Conservation (phyloP, 2,888 invertebrate species). For the Leucania comma region DNA sequence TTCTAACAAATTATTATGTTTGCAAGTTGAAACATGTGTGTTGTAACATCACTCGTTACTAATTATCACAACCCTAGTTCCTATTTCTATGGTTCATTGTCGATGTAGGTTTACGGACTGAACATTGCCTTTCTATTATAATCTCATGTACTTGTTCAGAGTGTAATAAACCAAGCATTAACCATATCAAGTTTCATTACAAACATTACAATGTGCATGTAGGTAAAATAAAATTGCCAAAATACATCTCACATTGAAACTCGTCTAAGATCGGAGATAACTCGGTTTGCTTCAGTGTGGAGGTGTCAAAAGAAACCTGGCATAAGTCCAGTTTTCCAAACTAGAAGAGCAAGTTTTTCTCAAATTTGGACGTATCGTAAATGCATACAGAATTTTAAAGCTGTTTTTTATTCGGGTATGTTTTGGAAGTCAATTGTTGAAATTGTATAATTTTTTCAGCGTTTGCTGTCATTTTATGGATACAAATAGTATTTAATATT, state of each 20-base stretch:
- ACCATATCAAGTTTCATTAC: too few relatives aligned
- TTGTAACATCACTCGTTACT: too few relatives aligned
- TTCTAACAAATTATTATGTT: background rate
- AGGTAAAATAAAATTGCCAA: background rate
- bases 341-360: slow-evolving; percentile 37
- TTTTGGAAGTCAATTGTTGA: background rate
- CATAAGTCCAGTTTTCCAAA: slow-evolving; percentile 46
- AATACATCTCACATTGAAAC: slow-evolving; percentile 8
- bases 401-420: slow-evolving; percentile 12
- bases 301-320: slow-evolving; percentile 61
- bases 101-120: too few relatives aligned
- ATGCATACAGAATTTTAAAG: slow-evolving; percentile 19
- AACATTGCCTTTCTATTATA: too few relatives aligned
- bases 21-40: too few relatives aligned
- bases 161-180: too few relatives aligned
- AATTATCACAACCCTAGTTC: too few relatives aligned
- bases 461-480: background rate
- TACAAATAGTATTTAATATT: background rate
- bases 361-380: slow-evolving; percentile 9
- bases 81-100: too few relatives aligned
- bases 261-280: slow-evolving; percentile 45
- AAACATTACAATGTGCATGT: too few relatives aligned
- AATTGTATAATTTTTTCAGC: background rate
- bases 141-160: too few relatives aligned
- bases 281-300: slow-evolving; percentile 38